Evolutionary conservation across 2,113 vertebrate genomes (phyloP), one percentile per base, ranked within the genome.

Genomic region (Lates calcarifer): DNA sequence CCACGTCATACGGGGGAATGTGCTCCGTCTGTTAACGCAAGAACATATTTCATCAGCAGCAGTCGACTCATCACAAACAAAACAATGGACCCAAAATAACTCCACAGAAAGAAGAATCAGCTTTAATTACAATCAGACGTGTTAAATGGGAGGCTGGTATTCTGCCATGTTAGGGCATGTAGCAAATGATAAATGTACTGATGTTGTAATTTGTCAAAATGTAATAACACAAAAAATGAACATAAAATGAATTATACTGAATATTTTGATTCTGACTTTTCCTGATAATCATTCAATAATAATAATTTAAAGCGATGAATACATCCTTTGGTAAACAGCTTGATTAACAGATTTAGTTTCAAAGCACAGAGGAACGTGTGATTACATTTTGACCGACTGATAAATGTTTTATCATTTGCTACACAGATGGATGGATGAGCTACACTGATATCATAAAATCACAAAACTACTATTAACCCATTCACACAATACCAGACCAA

Each of bases 1-100:
- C 97, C 87, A 99, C 97, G 56, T 99, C 97, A 43, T 98, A 98
- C 0, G 97, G 97, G 64, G 97, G 96, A 83, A 98, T 90, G 53
- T 98, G 97, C 89, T 99, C 97, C 70, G 95, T 95, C 98, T 98
- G 95, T 43, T 80, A 49, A 80, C 62, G 79, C 79, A 90, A 51
- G 89, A 57, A 14, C 11, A 43, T 4, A 47, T n/a, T 47, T 31
- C 15, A 37, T 83, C 53, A 81, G 56, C 43, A 63, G 71, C 51
- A 35, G 75, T 5, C 7, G 9, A 66, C 69, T 75, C 53, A 33
- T 76, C 45, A 56, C n/a, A 45, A 73, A 60, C 64, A 28, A 31
- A 18, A 58, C 70, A 45, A 76, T 51, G 29, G 49, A 53, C 13
- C 24, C 11, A 28, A 58, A 73, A 31, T 14, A 37, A 60, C 31